Conservation (phyloP, 2,888 invertebrate genomes). For the Ischnura elegans region DNA sequence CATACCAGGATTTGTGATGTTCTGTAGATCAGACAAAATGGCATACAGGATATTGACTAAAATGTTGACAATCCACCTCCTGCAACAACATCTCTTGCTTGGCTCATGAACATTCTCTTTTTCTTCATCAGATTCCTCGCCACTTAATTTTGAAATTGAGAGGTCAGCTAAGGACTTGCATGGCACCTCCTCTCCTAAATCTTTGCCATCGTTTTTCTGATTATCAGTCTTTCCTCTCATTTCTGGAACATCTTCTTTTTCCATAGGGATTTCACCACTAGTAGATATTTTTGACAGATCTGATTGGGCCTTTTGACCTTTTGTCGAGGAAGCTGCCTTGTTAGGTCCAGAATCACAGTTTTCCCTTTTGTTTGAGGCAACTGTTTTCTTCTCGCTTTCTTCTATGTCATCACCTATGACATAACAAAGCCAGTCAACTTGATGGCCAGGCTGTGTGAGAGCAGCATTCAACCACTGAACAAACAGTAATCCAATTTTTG, state of each 20-base stretch:
- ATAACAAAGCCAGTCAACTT: slow-evolving; percentile 48
- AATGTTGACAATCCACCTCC: slow-evolving; percentile 40
- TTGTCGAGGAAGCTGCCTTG: background rate
- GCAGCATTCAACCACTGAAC: background rate
- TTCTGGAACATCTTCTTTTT: background rate
- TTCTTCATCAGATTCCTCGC: slow-evolving; percentile 2
- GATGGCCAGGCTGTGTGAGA: slow-evolving; percentile 8
- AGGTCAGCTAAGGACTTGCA: background rate
- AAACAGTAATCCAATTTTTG: background rate
- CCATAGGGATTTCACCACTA: background rate
- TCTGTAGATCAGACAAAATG: background rate
- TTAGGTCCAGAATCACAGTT: too few species aligned
- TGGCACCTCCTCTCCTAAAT: background rate
- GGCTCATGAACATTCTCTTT: background rate
- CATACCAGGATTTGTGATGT: slow-evolving; percentile 2
- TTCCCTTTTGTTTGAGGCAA: background rate
- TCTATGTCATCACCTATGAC: slow-evolving; percentile 5
- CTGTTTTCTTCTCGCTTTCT: background rate
- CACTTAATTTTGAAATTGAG: background rate
- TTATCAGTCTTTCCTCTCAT: background rate
- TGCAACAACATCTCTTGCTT: slow-evolving; percentile 46
- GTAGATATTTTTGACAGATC: background rate
- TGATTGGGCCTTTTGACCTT: background rate
- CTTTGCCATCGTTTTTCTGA: background rate
- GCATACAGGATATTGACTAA: slow-evolving; percentile 11